phyloP scores from a whole-genome alignment of 2,113 vertebrate species.

The Jaculus jaculus region DNA sequence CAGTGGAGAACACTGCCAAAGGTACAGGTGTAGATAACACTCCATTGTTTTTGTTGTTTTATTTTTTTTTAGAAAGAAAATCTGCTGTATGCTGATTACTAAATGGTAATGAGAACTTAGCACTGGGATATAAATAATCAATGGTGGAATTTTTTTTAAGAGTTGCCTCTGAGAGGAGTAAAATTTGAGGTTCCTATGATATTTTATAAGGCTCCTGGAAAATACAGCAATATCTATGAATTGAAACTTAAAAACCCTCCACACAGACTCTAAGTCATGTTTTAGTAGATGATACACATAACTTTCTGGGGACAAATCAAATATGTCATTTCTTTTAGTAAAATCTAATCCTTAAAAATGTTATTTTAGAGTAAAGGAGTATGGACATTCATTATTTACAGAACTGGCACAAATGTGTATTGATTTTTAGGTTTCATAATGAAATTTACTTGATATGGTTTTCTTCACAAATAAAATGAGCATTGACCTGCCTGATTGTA shows the following conservation, averaged over 20 bases:
- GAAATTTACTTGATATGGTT: slow-evolving; percentile 76
- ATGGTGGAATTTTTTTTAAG: background rate
- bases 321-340: background rate
- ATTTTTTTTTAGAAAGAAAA: background rate
- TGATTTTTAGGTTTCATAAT: slow-evolving; percentile 76
- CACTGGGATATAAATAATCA: background rate
- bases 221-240: background rate
- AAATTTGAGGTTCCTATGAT: background rate
- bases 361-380: slow-evolving; percentile 50
- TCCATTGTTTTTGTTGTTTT: background rate
- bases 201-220: background rate
- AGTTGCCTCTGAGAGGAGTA: background rate
- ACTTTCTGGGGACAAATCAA: slow-evolving; percentile 45
- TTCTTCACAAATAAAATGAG: slow-evolving; percentile 79
- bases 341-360: slow-evolving; percentile 56
- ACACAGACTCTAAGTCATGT: slow-evolving; percentile 11
- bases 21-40: slow-evolving; percentile 48
- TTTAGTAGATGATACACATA: background rate
- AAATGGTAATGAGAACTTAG: background rate
- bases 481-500: slow-evolving; percentile 71
- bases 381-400: slow-evolving; percentile 64
- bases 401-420: slow-evolving; percentile 55
- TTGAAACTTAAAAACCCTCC: background rate
- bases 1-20: slow-evolving; percentile 2
- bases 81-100: background rate